A percentile compares a stretch with the other conserved stretches of the same genome.
Conservation (phyloP, 2,888 invertebrate genomes). For the Lordiphosa andalusiaca region DNA sequence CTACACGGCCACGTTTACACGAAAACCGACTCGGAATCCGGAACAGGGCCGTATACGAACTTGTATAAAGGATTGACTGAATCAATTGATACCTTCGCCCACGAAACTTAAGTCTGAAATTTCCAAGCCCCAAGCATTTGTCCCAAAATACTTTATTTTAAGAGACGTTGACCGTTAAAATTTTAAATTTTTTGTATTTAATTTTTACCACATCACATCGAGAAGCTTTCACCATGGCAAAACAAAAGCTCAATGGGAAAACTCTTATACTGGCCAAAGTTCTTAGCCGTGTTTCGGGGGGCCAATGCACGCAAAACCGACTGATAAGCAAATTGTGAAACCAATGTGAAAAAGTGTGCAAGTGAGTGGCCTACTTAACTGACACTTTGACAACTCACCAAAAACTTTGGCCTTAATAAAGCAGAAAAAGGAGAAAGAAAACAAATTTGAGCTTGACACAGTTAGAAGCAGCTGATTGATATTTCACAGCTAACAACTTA, state of each 20-base stretch:
- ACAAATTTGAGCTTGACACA: conserved; percentile 33
- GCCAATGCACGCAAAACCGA: conserved; percentile 2
- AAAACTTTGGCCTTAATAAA: conserved; percentile 13
- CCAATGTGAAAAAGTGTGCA: conserved; percentile 6
- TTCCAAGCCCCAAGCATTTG: no score
- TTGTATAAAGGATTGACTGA: no score
- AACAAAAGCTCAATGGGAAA: conserved; percentile 11
- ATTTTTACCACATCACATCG: no score
- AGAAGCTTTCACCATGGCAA: conserved; percentile 13
- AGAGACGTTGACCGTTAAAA: no score
- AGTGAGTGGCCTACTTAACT: conserved; percentile 44
- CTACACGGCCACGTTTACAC: no score
- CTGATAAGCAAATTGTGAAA: conserved; percentile 26
- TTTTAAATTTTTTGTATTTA: no score
- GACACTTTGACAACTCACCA: conserved; percentile 43
- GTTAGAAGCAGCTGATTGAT: conserved; percentile 2
- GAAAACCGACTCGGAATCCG: no score
- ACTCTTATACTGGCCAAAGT: conserved; percentile 9
- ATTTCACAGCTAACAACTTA: neutral
- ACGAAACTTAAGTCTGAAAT: no score
- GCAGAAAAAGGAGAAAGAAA: conserved; percentile 8
- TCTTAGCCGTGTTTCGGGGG: conserved; percentile 1
- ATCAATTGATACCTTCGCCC: no score
- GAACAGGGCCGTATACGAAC: no score
- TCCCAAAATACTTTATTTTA: no score